phyloP scores from a whole-genome alignment of 2,797 vertebrate genomes.

The Artibeus jamaicensis region DNA sequence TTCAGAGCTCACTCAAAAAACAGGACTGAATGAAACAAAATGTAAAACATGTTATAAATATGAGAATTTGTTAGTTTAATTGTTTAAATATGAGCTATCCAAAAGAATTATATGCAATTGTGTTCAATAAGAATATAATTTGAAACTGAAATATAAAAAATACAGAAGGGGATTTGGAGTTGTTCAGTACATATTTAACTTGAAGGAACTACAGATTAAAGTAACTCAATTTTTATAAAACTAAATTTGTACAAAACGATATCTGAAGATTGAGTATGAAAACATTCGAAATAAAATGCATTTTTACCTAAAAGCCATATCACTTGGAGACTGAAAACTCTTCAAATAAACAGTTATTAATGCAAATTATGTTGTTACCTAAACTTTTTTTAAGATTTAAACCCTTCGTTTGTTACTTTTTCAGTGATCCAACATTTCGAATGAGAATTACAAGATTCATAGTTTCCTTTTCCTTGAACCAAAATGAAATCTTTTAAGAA shows the following conservation, averaged over 20 bases:
- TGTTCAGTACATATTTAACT: neutral
- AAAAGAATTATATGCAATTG: neutral
- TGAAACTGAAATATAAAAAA: neutral
- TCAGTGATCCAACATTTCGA: neutral
- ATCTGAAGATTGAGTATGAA: neutral
- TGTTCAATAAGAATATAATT: neutral
- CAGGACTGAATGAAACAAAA: conserved; percentile 3
- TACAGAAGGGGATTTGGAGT: neutral
- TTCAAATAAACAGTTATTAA: neutral
- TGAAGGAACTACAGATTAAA: neutral
- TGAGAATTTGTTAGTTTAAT: neutral
- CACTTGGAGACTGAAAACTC: neutral
- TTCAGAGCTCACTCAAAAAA: neutral
- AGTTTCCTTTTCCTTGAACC: conserved; percentile 42
- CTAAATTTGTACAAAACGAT: neutral
- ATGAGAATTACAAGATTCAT: conserved; percentile 18
- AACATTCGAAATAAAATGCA: neutral
- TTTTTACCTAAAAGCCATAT: neutral
- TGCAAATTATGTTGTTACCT: neutral
- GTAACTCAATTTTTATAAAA: neutral
- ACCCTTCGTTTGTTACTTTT: conserved; percentile 10
- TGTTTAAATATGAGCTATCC: neutral
- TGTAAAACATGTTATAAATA: conserved; percentile 1
- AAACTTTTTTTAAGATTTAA: neutral
- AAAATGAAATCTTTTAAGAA: conserved; percentile 40